Conservation (phyloP, 1,140 invertebrate genomes). For the Hycleus cichorii region DNA sequence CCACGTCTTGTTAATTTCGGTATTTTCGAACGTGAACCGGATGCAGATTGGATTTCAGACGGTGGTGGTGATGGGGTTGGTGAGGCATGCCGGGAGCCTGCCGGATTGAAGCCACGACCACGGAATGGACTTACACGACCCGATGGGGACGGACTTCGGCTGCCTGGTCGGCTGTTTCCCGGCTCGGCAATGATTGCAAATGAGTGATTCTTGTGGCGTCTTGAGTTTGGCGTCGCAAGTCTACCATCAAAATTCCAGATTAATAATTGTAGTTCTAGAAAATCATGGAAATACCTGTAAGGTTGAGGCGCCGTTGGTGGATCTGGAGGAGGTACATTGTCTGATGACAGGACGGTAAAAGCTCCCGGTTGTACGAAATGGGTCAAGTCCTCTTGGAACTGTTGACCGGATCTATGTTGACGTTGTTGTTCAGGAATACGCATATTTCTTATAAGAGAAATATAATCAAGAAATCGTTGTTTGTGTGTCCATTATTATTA, state of each 20-base stretch:
- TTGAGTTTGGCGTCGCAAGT: constrained; percentile 36
- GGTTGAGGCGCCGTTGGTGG: constrained; percentile 31
- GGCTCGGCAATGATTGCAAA: constrained; percentile 55
- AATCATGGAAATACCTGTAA: constrained; percentile 27
- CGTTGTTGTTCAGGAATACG: constrained; percentile 8
- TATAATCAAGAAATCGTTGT: constrained; percentile 6
- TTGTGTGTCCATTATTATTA: too few species aligned
- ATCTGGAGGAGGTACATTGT: constrained; percentile 26
- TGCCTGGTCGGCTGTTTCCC: constrained; percentile 38
- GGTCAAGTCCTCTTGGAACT: constrained; percentile 30
- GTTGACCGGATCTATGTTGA: constrained; percentile 5
- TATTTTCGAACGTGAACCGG: constrained; percentile 16
- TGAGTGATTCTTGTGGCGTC: constrained; percentile 43
- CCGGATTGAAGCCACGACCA: constrained; percentile 48
- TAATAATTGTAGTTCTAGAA: not conserved
- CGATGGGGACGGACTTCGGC: constrained; percentile 40
- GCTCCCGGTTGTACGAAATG: constrained; percentile 36
- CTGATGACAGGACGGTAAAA: constrained; percentile 35
- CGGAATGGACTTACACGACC: constrained; percentile 51
- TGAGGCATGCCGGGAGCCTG: constrained; percentile 35
- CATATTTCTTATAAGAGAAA: constrained; percentile 11
- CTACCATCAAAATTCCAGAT: constrained; percentile 21
- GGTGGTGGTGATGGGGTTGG: constrained; percentile 32
- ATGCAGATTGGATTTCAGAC: constrained; percentile 7
- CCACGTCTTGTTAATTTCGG: constrained; percentile 23